Evolutionary conservation across 2,888 invertebrate genomes (phyloP).

Genomic region (Hesperia comma): DNA sequence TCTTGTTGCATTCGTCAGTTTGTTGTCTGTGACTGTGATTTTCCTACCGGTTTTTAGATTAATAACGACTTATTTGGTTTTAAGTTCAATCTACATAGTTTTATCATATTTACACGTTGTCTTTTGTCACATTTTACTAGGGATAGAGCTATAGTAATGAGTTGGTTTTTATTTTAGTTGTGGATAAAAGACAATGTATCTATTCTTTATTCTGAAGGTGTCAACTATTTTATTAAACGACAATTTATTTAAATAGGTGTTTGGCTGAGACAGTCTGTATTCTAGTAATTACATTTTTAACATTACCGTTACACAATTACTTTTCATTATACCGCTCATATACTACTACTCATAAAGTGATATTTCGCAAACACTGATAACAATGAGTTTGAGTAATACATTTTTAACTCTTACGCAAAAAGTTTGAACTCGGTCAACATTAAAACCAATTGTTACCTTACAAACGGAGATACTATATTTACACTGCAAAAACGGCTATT

Average conservation of each 20-base stretch:
- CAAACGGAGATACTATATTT: not conserved
- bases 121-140: too few species aligned
- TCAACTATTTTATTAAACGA: not conserved
- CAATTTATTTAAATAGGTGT: not conserved
- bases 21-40: not conserved
- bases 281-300: constrained; percentile 6
- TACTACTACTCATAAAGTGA: constrained; percentile 42
- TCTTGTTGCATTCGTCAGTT: constrained; percentile 20
- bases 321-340: constrained; percentile 2
- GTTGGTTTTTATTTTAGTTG: too few species aligned
- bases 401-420: constrained; percentile 44
- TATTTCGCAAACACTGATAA: constrained; percentile 43
- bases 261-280: not conserved
- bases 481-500: not conserved
- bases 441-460: constrained; percentile 6
- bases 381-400: constrained; percentile 40
- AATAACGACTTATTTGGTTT: not conserved
- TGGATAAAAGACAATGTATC: too few species aligned
- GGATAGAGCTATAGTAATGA: too few species aligned
- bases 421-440: constrained; percentile 44
- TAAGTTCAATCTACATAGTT: too few species aligned
- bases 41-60: not conserved
- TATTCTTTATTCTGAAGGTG: too few species aligned
- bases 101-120: too few species aligned
- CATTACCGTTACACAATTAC: constrained; percentile 11